Conservation (phyloP, 2,113 vertebrate species). For the Lycaon pictus region DNA sequence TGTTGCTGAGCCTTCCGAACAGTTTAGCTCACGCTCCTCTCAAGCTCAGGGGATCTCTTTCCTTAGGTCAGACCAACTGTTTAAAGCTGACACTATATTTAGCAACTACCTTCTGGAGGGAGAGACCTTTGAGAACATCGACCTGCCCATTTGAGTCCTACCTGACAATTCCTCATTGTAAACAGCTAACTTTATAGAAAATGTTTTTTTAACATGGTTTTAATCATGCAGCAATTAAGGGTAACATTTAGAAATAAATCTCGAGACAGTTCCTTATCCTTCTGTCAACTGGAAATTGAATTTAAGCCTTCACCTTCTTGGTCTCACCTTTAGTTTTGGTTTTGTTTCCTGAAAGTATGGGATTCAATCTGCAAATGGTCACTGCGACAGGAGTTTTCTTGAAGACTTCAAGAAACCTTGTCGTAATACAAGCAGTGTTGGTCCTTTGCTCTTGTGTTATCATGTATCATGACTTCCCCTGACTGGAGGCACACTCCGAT, state of each 20-base stretch:
- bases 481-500: not conserved
- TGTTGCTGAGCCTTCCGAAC: not conserved
- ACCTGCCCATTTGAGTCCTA: not conserved
- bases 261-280: constrained; percentile 4
- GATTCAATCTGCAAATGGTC: constrained; percentile 38
- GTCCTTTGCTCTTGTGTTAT: not conserved
- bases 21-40: not conserved
- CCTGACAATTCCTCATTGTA: not conserved
- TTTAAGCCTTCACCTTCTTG: constrained; percentile 14
- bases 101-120: not conserved
- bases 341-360: constrained; percentile 56
- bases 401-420: not conserved
- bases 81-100: not conserved
- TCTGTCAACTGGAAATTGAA: constrained; percentile 41
- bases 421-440: not conserved
- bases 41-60: not conserved
- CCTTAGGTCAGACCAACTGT: not conserved
- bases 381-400: not conserved
- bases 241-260: not conserved
- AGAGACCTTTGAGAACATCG: not conserved
- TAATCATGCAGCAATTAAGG: constrained; percentile 15
- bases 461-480: not conserved
- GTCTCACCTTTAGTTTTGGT: constrained; percentile 72
- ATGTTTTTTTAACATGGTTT: not conserved
- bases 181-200: not conserved